A percentile compares a stretch with the other conserved stretches of the same genome.
These are phyloP conservation scores for Falcaria lacertinaria DNA, from an alignment of 2,888 invertebrate genomes.

Conservation along the genomic window DNA sequence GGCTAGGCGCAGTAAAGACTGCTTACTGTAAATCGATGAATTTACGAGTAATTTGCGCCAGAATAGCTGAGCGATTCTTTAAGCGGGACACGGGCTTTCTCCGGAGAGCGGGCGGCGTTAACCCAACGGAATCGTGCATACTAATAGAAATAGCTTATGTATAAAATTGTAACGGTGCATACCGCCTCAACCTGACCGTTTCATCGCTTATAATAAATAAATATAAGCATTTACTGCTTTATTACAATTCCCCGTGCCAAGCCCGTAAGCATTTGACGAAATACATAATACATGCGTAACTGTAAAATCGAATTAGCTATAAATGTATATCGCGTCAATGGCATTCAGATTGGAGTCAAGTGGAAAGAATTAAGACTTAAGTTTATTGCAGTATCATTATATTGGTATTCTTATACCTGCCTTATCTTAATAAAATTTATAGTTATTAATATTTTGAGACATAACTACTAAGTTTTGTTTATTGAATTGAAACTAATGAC, in stretches of 20 bases:
- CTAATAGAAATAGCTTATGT: slow-evolving; percentile 59
- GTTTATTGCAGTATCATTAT: slow-evolving; percentile 34
- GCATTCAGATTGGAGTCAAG: slow-evolving; percentile 27
- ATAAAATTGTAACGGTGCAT: slow-evolving; percentile 73
- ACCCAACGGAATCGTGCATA: slow-evolving; percentile 65
- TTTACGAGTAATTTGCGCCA: slow-evolving; percentile 58
- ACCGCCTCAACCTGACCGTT: slow-evolving; percentile 46
- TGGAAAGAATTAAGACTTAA: slow-evolving; percentile 27
- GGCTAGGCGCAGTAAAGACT: slow-evolving; percentile 43
- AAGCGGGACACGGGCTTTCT: slow-evolving; percentile 67
- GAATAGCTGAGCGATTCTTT: slow-evolving; percentile 49
- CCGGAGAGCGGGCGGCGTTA: slow-evolving; percentile 49
- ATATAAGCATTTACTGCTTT: slow-evolving; percentile 67
- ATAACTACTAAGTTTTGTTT: slow-evolving; percentile 31
- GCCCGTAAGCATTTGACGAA: slow-evolving; percentile 45
- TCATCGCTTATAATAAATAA: slow-evolving; percentile 53
- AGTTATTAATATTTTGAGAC: slow-evolving; percentile 13
- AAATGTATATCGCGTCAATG: slow-evolving; percentile 24
- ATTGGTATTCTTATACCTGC: slow-evolving; percentile 18
- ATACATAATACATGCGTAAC: slow-evolving; percentile 62
- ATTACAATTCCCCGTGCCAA: slow-evolving; percentile 59
- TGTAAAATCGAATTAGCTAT: slow-evolving; percentile 43
- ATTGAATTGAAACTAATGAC: slow-evolving; percentile 57
- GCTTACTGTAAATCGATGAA: slow-evolving; percentile 53
- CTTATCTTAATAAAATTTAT: slow-evolving; percentile 7